Evolutionary conservation across 2,113 vertebrate genomes (phyloP).

Genomic region (Ibidorhyncha struthersii): DNA sequence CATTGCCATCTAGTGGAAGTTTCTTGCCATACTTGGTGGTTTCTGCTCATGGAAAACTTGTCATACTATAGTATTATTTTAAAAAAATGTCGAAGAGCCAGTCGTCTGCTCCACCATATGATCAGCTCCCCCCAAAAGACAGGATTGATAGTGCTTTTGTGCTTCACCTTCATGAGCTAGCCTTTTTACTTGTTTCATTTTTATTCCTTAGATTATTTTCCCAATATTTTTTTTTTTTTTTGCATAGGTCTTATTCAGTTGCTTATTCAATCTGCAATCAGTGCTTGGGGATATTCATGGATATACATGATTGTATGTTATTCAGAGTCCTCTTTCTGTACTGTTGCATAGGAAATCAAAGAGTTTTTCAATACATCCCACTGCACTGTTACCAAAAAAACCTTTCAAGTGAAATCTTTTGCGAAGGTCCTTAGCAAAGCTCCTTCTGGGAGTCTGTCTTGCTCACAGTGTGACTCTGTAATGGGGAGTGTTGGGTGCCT

Average conservation of each 20-base stretch:
- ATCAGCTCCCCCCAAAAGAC: fast-evolving
- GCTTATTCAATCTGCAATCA: not conserved
- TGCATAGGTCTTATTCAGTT: not conserved
- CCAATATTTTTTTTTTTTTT: not conserved
- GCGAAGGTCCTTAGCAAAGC: not conserved
- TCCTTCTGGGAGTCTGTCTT: not conserved
- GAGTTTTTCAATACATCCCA: not conserved
- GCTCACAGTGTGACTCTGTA: not conserved
- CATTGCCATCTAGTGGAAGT: constrained; percentile 72
- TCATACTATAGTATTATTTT: fast-evolving
- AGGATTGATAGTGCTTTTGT: not conserved
- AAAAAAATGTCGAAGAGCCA: not conserved
- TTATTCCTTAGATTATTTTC: not conserved
- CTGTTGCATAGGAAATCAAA: not conserved
- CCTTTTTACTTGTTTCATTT: not conserved
- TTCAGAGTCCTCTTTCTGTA: not conserved
- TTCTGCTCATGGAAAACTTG: not conserved
- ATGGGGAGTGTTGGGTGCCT: not conserved
- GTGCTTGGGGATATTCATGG: not conserved
- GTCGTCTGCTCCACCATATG: not conserved
- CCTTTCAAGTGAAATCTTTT: not conserved
- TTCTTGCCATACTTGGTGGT: not conserved
- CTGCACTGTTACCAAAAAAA: not conserved
- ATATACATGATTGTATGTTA: not conserved
- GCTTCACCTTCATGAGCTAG: not conserved